These are phyloP conservation scores for Lamprologus callipterus DNA, from an alignment of 2,113 vertebrate genomes.

Conservation along the genomic window DNA sequence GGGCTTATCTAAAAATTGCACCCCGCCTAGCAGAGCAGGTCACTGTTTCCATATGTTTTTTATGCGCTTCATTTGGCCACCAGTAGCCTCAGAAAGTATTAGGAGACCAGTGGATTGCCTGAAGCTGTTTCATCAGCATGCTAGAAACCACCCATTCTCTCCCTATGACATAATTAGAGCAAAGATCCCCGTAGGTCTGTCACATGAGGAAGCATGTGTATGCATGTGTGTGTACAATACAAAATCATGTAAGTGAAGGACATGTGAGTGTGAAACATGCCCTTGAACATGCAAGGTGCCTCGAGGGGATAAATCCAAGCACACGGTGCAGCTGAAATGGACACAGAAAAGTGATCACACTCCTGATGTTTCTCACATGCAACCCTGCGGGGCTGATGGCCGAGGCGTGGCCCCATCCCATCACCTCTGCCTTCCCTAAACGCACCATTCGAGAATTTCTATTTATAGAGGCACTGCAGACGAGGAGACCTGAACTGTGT, in stretches of 20 bases:
- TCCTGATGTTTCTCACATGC: neutral
- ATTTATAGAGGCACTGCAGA: conserved; percentile 47
- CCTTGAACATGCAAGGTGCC: conserved; percentile 11
- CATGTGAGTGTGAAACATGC: neutral
- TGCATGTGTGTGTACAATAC: neutral
- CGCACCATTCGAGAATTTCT: conserved; percentile 14
- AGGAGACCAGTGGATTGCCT: neutral
- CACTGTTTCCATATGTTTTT: neutral
- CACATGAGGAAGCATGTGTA: neutral
- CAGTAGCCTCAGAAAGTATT: neutral
- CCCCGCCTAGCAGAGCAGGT: neutral
- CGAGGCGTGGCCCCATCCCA: conserved; percentile 2
- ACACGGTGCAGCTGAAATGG: neutral
- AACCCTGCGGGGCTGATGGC: neutral
- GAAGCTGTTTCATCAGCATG: conserved; percentile 6
- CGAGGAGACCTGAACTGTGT: conserved; percentile 17
- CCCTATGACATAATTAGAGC: conserved; percentile 17
- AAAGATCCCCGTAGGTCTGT: conserved; percentile 21
- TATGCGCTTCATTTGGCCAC: neutral
- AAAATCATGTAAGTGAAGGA: conserved; percentile 19
- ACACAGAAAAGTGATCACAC: neutral
- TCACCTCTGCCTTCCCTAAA: conserved; percentile 33
- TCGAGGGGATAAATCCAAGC: neutral
- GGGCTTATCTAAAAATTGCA: neutral
- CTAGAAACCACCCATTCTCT: neutral